phyloP scores from a whole-genome alignment of 92 coral and sea anemone species.

The Metridium senile region DNA sequence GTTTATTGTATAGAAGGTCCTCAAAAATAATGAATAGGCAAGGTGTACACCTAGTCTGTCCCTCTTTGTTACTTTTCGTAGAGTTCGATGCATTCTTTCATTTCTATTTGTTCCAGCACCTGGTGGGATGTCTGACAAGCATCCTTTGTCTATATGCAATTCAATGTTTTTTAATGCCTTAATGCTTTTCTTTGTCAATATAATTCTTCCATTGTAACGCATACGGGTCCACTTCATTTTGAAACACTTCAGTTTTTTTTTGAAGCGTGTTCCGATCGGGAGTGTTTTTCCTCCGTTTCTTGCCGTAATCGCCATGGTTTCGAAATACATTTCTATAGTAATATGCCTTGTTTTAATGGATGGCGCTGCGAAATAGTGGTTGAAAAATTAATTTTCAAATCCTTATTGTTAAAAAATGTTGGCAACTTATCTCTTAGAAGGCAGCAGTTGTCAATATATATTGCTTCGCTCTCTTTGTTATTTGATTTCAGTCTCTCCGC shows the following conservation, averaged over 20 bases:
- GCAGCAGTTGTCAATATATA: slow-evolving; percentile 50
- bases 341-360: neutral
- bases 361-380: slow-evolving; percentile 39
- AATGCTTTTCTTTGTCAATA: slow-evolving; percentile 30
- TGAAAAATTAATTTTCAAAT: slow-evolving; percentile 11
- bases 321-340: slow-evolving; percentile 40
- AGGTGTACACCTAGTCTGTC: slow-evolving; percentile 9
- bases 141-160: slow-evolving; percentile 41
- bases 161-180: slow-evolving; percentile 36
- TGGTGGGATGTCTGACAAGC: slow-evolving; percentile 41
- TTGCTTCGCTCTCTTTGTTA: slow-evolving; percentile 5
- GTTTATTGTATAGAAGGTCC: slow-evolving; percentile 20
- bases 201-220: slow-evolving; percentile 15
- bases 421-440: slow-evolving; percentile 3
- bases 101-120: slow-evolving; percentile 57
- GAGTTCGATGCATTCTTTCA: slow-evolving; percentile 37
- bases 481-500: slow-evolving; percentile 15
- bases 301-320: slow-evolving; percentile 39
- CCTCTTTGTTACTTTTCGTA: slow-evolving; percentile 5
- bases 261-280: slow-evolving; percentile 17
- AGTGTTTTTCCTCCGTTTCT: slow-evolving; percentile 28
- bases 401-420: slow-evolving; percentile 15
- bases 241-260: slow-evolving; percentile 32
- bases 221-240: slow-evolving; percentile 15
- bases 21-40: slow-evolving; percentile 23